A percentile compares a stretch with the other conserved stretches of the same genome.
Evolutionary conservation across 1,140 invertebrate species (phyloP).

Genomic region (Kradibia gibbosae): DNA sequence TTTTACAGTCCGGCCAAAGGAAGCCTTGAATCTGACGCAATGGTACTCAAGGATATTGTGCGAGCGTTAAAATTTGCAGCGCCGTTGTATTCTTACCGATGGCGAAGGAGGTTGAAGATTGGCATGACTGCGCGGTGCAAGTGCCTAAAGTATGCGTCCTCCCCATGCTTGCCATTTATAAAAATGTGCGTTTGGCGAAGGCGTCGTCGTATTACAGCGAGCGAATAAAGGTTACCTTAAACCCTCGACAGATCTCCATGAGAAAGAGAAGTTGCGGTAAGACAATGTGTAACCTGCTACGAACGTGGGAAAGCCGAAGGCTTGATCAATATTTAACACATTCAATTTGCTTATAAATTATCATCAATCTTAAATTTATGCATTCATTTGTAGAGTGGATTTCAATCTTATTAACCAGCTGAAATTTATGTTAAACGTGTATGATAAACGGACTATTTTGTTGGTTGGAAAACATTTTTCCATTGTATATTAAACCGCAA

Average conservation of each 20-base stretch:
- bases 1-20: too few relatives aligned
- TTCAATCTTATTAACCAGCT: background rate
- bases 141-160: background rate
- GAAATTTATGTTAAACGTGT: background rate
- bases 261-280: background rate
- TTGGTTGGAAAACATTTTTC: background rate
- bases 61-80: too few relatives aligned
- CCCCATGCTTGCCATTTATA: background rate
- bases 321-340: background rate
- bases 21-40: too few relatives aligned
- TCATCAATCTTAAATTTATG: background rate
- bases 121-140: background rate
- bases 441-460: background rate
- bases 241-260: background rate
- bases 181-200: background rate
- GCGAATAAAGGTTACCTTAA: background rate
- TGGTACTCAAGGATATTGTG: too few relatives aligned
- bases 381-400: background rate
- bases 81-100: too few relatives aligned
- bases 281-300: background rate
- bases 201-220: background rate
- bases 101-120: too few relatives aligned
- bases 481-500: background rate
- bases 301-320: background rate
- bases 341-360: conserved; percentile 6